Evolutionary conservation across 2,113 vertebrate species (phyloP), one percentile per base, ranked within the genome.

Genomic region (Panthera tigris): DNA sequence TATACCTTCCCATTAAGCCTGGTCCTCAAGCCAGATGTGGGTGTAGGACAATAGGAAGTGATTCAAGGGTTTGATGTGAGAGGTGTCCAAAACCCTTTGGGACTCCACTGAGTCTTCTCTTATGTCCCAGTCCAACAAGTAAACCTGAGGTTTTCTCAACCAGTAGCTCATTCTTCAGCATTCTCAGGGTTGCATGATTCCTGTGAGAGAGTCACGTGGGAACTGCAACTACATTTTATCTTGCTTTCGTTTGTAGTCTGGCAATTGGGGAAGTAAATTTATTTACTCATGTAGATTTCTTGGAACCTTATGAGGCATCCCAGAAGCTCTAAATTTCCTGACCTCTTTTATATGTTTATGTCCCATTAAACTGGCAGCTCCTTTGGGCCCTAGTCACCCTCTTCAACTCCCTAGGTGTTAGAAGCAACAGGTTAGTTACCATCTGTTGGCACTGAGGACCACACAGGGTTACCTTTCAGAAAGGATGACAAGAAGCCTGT

Each of bases 171-270:
- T 78, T 93, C 31, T 61, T 78, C 33, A 68, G 39, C 50, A 41
- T 57, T 61, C 87, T 80, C 2, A 25, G 39, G 14, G 7, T 7
- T 6, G 12, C 39, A 19, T 12, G 36, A 61, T 23, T 41, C 55
- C 55, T 66, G 5, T 5, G 57, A 85, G 71, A 93, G 15, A n/a
- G 31, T 57, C n/a, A 23, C n/a, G 6, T 3, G 7, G 25, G 69
- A 83, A 87, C 61, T 16, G 6, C 19, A 68, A 12, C n/a, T 91
- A 65, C 27, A 25, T 29, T 95, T 94, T 63, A 33, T 78, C 80
- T 87, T 92, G 57, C 85, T 94, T 94, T 76, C 78, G 16, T 74
- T 55, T 61, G 36, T 80, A 52, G 68, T 82, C 48, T 82, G 90
- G 80, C 61, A 90, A 73, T 63, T 23, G 21, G 4, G 33, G 73